Percentiles rank a stretch among this genome's conserved stretches.
Conservation (phyloP, 2,113 vertebrate genomes). For the Dicentrarchus labrax region DNA sequence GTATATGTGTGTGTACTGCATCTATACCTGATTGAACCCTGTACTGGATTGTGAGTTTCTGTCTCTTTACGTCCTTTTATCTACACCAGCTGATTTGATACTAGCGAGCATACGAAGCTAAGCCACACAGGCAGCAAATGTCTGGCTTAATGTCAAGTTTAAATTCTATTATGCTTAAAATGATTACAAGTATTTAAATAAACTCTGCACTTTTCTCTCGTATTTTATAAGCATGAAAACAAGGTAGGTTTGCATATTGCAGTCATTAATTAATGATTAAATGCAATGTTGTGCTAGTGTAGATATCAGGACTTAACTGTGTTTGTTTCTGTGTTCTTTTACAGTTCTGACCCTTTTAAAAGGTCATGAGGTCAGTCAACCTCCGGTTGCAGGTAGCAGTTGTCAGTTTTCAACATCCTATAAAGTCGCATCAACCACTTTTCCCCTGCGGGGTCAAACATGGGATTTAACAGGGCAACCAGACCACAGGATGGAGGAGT, state of each 20-base stretch:
- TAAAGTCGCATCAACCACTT: constrained; percentile 9
- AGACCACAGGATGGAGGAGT: constrained; percentile 31
- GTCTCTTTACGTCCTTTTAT: constrained; percentile 17
- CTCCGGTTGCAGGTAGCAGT: constrained; percentile 52
- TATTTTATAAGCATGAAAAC: constrained; percentile 29
- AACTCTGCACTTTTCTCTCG: neutral
- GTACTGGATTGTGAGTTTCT: neutral
- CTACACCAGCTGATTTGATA: constrained; percentile 43
- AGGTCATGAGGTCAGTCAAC: constrained; percentile 51
- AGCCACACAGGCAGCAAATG: constrained; percentile 44
- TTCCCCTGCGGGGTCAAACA: constrained; percentile 36
- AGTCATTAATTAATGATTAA: constrained; percentile 30
- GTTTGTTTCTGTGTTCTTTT: neutral
- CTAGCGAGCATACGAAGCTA: constrained; percentile 48
- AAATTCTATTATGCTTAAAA: constrained; percentile 32
- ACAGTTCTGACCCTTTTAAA: constrained; percentile 39
- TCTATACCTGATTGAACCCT: constrained; percentile 27
- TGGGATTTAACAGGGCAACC: constrained; percentile 10
- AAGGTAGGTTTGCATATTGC: constrained; percentile 31
- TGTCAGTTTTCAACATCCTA: constrained; percentile 21
- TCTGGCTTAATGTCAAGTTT: constrained; percentile 52
- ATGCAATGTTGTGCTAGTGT: constrained; percentile 43
- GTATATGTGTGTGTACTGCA: constrained; percentile 15
- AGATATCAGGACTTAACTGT: constrained; percentile 35
- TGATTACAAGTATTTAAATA: constrained; percentile 42